Conservation (phyloP, 2,113 vertebrate genomes). For the Beaufortia kweichowensis region DNA sequence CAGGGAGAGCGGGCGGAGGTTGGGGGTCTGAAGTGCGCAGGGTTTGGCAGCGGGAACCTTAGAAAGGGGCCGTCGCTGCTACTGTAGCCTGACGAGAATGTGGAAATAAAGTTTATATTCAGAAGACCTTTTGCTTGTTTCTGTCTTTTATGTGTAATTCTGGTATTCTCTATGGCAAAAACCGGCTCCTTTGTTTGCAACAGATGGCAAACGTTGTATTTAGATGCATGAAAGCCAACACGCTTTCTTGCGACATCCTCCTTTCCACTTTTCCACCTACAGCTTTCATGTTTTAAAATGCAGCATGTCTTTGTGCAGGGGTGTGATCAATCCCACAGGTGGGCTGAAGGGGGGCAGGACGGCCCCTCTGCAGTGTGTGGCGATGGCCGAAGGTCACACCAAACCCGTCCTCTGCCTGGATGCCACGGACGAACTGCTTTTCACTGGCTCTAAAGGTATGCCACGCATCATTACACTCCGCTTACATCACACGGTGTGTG, state of each 20-base stretch:
- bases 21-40: conserved; percentile 5
- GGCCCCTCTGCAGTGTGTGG: conserved; percentile 90
- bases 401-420: conserved; percentile 96
- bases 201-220: conserved; percentile 29
- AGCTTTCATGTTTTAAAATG: conserved; percentile 19
- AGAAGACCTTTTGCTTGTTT: not conserved
- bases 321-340: conserved; percentile 88
- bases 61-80: not conserved
- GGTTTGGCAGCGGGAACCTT: not conserved
- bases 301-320: conserved; percentile 74
- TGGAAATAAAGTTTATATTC: no score
- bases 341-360: conserved; percentile 87
- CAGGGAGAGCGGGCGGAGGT: not conserved
- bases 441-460: conserved; percentile 94
- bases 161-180: not conserved
- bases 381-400: conserved; percentile 92
- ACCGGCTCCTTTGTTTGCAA: not conserved
- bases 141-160: not conserved
- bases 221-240: conserved; percentile 1
- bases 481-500: not conserved
- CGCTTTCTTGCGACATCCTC: not conserved
- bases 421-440: conserved; percentile 92
- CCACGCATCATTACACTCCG: not conserved
- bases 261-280: conserved; percentile 4
- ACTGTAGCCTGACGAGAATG: not conserved